Conservation (phyloP, 2,797 vertebrate genomes). For the Epinephelus malabaricus region DNA sequence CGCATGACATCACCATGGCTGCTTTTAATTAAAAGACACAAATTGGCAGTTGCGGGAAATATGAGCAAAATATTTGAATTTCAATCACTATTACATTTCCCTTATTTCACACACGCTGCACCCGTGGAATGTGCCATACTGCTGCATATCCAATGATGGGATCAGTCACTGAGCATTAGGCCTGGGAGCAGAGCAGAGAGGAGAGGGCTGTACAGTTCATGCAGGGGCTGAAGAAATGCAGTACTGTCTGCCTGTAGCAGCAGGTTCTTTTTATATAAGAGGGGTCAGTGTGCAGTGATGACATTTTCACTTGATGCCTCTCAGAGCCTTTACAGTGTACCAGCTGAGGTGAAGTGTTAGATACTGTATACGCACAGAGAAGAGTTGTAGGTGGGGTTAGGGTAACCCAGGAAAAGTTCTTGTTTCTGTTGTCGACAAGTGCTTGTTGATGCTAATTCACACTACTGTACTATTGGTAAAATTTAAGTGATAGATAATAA, state of each 20-base stretch:
- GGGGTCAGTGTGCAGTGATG: constrained; percentile 6
- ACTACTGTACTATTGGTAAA: neutral
- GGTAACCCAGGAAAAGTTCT: neutral
- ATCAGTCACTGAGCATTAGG: constrained; percentile 75
- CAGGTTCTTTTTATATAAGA: constrained; percentile 53
- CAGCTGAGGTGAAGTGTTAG: neutral
- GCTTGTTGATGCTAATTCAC: constrained; percentile 1
- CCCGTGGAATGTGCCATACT: constrained; percentile 64
- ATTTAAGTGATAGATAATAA: neutral
- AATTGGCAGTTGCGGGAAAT: constrained; percentile 67
- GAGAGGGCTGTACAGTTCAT: constrained; percentile 57
- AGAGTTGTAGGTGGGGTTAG: neutral
- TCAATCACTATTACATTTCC: constrained; percentile 76
- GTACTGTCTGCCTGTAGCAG: constrained; percentile 35
- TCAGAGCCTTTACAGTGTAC: neutral
- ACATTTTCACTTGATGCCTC: constrained; percentile 28
- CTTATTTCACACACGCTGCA: constrained; percentile 76
- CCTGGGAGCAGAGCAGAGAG: constrained; percentile 50
- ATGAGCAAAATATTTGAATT: constrained; percentile 79
- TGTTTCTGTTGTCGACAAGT: neutral
- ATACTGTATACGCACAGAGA: neutral
- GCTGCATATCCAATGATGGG: constrained; percentile 68
- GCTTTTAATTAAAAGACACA: constrained; percentile 85
- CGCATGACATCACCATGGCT: constrained; percentile 71
- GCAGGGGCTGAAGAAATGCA: constrained; percentile 48